Conservation (phyloP, 37 sponge, comb jelly and placozoan species). For the Chondrosia reniformis region DNA sequence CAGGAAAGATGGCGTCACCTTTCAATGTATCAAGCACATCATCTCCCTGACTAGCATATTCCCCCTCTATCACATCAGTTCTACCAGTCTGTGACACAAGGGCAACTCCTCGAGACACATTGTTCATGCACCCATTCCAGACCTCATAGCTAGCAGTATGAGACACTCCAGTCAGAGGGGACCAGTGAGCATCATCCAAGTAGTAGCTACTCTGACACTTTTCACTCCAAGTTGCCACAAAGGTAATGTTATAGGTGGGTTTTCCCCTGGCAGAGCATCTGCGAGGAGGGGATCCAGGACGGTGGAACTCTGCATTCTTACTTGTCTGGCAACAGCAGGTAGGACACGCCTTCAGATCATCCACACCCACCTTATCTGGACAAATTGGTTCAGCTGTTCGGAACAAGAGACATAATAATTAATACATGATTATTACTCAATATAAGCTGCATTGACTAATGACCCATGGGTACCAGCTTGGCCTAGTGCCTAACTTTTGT, state of each 20-base stretch:
- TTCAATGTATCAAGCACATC: background rate
- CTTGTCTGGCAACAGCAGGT: slow-evolving; percentile 24
- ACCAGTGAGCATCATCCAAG: background rate
- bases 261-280: background rate
- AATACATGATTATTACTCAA: too few relatives aligned
- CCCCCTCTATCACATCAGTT: slow-evolving; percentile 2
- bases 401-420: background rate
- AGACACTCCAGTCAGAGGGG: slow-evolving; percentile 17
- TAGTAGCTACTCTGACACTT: slow-evolving; percentile 7
- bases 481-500: too few relatives aligned
- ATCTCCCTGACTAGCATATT: background rate
- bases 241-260: slow-evolving; percentile 17
- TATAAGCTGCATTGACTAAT: too few relatives aligned
- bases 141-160: slow-evolving; percentile 2
- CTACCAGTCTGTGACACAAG: background rate
- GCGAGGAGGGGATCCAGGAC: background rate
- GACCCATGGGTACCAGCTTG: too few relatives aligned
- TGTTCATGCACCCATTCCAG: slow-evolving; percentile 21
- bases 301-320: slow-evolving; percentile 19
- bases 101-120: background rate
- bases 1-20: background rate
- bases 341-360: background rate
- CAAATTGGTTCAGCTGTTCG: background rate
- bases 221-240: background rate
- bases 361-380: background rate